These are phyloP conservation scores for Tenebrio molitor DNA, from an alignment of 1,140 invertebrate genomes.

Conservation along the genomic window DNA sequence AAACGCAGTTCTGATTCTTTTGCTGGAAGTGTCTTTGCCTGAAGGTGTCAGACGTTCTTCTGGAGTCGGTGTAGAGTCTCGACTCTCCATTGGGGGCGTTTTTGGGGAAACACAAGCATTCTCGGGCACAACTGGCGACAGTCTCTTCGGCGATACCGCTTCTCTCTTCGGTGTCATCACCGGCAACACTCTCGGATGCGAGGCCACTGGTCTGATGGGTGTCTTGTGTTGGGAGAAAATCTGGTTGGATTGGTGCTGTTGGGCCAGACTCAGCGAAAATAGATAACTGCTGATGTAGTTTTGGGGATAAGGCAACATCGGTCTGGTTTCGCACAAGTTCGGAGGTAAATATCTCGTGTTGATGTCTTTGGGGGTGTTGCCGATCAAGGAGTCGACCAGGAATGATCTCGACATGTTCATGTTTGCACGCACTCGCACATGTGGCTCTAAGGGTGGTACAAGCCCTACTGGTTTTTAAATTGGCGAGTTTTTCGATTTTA, in stretches of 20 bases:
- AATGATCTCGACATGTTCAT: conserved; percentile 80
- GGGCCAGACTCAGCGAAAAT: conserved; percentile 73
- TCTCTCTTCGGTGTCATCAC: conserved; percentile 31
- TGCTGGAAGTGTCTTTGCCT: conserved; percentile 75
- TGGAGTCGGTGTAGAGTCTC: conserved; percentile 72
- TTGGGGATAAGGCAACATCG: conserved; percentile 73
- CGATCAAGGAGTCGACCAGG: conserved; percentile 80
- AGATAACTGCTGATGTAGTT: conserved; percentile 74
- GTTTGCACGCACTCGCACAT: conserved; percentile 24
- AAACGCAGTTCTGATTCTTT: conserved; percentile 91
- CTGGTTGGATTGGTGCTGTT: conserved; percentile 70
- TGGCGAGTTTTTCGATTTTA: conserved; percentile 49
- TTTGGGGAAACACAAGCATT: conserved; percentile 50
- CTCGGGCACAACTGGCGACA: conserved; percentile 59
- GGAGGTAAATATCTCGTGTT: conserved; percentile 63
- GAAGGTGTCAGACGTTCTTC: conserved; percentile 67
- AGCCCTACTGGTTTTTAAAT: conserved; percentile 50
- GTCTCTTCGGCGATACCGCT: conserved; percentile 63
- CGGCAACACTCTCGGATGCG: conserved; percentile 51
- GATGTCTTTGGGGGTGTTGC: conserved; percentile 72
- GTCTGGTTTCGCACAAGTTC: conserved; percentile 45
- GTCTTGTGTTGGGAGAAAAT: conserved; percentile 59
- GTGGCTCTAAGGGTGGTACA: conserved; percentile 21
- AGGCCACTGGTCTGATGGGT: conserved; percentile 60
- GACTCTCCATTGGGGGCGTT: conserved; percentile 61